A percentile compares a stretch with the other conserved stretches of the same genome.
These are phyloP conservation scores for Villa cingulata DNA, from an alignment of 2,888 invertebrate species.

Conservation along the genomic window DNA sequence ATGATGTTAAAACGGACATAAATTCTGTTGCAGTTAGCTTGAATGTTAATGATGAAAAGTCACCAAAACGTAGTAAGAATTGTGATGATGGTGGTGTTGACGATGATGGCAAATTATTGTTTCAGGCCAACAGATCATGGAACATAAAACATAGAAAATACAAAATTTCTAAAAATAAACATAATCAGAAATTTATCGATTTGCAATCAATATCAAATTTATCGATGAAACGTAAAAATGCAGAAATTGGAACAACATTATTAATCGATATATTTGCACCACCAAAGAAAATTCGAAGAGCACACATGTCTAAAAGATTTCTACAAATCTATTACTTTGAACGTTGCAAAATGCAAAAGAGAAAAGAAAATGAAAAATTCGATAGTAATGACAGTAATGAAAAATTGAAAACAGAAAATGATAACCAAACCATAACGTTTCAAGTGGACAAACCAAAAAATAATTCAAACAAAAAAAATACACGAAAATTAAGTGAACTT, in stretches of 20 bases:
- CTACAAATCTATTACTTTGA: background rate
- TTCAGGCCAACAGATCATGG: too few species aligned
- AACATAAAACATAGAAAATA: too few species aligned
- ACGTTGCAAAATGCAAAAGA: background rate
- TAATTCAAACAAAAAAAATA: too few species aligned
- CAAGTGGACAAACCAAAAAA: background rate
- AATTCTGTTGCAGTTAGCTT: background rate
- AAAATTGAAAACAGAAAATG: too few species aligned
- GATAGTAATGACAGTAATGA: too few species aligned
- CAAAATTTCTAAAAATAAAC: background rate
- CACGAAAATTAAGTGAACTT: background rate
- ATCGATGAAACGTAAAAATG: background rate
- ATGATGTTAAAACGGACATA: background rate
- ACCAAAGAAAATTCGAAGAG: conserved; percentile 2
- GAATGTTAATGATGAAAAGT: background rate
- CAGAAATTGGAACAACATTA: background rate
- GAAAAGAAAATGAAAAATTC: background rate
- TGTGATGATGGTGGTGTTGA: too few species aligned
- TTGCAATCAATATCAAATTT: background rate
- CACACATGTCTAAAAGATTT: background rate
- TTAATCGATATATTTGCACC: background rate
- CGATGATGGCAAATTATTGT: too few species aligned
- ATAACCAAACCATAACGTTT: background rate
- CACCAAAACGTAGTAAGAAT: background rate
- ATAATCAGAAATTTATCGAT: background rate